Evolutionary conservation across 2,888 invertebrate species (phyloP).

Genomic region (Stegophylla sp.): DNA sequence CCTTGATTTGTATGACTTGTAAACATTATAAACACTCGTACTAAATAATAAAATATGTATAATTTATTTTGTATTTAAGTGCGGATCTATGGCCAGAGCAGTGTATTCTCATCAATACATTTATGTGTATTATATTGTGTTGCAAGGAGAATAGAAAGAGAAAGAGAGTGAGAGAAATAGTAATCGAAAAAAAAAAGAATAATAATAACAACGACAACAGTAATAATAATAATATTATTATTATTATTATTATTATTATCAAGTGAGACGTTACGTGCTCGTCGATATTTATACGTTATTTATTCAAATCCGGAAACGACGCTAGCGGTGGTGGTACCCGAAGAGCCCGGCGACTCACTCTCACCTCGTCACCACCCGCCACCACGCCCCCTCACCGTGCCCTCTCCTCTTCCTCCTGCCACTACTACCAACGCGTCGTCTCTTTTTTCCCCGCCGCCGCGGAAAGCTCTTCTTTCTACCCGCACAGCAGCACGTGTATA

Average conservation of each 20-base stretch:
- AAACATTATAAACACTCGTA: background rate
- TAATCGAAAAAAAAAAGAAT: constrained; percentile 1
- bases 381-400: background rate
- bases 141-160: background rate
- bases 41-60: too few relatives aligned
- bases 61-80: too few relatives aligned
- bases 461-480: constrained; percentile 27
- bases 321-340: too few relatives aligned
- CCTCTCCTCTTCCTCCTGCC: background rate
- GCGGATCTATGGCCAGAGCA: too few relatives aligned
- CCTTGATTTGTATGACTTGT: constrained; percentile 4
- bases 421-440: background rate
- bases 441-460: background rate
- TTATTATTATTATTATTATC: constrained; percentile 37
- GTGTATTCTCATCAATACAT: too few relatives aligned
- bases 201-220: background rate
- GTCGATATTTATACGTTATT: constrained; percentile 56
- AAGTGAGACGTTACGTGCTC: constrained; percentile 51
- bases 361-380: constrained; percentile 11
- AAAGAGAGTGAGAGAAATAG: background rate
- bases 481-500: background rate
- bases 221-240: background rate
- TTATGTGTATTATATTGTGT: background rate
- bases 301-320: constrained; percentile 56
- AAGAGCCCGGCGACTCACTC: background rate